Evolutionary conservation across 2,113 vertebrate genomes (phyloP).

Genomic region (Panthera tigris): DNA sequence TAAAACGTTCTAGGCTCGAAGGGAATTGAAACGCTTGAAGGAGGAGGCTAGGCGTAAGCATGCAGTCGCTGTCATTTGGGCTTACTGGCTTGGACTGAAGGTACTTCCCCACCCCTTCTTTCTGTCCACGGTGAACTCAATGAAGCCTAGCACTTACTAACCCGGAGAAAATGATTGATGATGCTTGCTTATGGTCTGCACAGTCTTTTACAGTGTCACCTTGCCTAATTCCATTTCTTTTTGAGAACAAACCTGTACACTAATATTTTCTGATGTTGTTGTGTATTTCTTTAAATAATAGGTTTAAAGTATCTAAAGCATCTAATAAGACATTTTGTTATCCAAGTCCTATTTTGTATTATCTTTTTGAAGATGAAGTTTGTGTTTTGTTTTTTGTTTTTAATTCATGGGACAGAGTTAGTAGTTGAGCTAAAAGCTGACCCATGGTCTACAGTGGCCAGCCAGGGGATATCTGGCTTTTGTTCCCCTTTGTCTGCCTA

Average conservation of each 20-base stretch:
- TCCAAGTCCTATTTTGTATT: not conserved
- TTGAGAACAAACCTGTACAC: not conserved
- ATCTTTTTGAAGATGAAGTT: not conserved
- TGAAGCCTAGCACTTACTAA: conserved; percentile 82
- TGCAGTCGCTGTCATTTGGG: conserved; percentile 99
- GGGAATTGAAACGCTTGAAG: conserved; percentile 98
- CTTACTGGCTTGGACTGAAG: conserved; percentile 99
- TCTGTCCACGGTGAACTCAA: conserved; percentile 64
- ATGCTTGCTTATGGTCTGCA: conserved; percentile 57
- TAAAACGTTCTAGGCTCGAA: conserved; percentile 95
- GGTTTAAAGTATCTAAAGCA: conserved; percentile 15
- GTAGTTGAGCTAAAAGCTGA: not conserved
- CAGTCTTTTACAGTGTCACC: conserved; percentile 21
- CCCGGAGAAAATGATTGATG: conserved; percentile 49
- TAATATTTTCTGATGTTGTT: conserved; percentile 32
- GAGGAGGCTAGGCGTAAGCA: conserved; percentile 98
- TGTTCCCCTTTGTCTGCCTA: not conserved
- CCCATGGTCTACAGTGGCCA: not conserved
- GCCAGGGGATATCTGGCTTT: not conserved
- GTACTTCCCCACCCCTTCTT: conserved; percentile 86
- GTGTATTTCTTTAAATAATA: conserved; percentile 43
- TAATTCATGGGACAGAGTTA: not conserved
- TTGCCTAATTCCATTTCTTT: conserved; percentile 61
- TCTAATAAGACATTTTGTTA: not conserved
- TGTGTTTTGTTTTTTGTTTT: not conserved